Conservation (phyloP, 2,113 vertebrate species). For the Symphodus melops region DNA sequence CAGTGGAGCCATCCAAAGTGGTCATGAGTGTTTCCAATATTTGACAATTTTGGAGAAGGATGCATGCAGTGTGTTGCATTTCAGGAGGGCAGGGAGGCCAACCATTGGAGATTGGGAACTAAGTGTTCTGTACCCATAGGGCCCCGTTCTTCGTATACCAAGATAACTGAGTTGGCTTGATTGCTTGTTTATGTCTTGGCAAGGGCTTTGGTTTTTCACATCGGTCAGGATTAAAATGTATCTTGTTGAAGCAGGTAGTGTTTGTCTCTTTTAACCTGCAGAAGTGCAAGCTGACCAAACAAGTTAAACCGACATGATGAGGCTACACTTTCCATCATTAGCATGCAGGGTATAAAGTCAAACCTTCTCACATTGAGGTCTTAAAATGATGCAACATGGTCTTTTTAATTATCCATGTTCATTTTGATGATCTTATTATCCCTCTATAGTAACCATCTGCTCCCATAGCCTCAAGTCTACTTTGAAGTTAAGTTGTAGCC, state of each 20-base stretch:
- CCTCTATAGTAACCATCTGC: not conserved
- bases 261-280: not conserved
- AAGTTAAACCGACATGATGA: not conserved
- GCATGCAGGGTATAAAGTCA: not conserved
- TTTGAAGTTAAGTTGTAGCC: slow-evolving; percentile 6
- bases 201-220: not conserved
- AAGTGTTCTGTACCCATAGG: slow-evolving; percentile 57
- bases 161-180: slow-evolving; percentile 9
- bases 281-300: not conserved
- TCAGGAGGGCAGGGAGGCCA: slow-evolving; percentile 45
- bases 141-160: slow-evolving; percentile 56
- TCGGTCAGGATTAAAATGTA: slow-evolving; percentile 2
- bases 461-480: not conserved
- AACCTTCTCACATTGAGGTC: not conserved
- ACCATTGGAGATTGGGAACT: slow-evolving; percentile 53
- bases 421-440: not conserved
- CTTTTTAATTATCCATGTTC: not conserved
- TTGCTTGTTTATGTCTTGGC: slow-evolving; percentile 17
- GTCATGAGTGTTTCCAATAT: slow-evolving; percentile 38
- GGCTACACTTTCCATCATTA: not conserved
- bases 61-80: slow-evolving; percentile 48
- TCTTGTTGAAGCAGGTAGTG: not conserved
- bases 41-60: slow-evolving; percentile 31
- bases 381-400: not conserved
- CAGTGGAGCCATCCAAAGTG: slow-evolving; percentile 13